These are phyloP conservation scores for Drosophila fuyamai DNA, from an alignment of 1,140 invertebrate species.

Conservation along the genomic window DNA sequence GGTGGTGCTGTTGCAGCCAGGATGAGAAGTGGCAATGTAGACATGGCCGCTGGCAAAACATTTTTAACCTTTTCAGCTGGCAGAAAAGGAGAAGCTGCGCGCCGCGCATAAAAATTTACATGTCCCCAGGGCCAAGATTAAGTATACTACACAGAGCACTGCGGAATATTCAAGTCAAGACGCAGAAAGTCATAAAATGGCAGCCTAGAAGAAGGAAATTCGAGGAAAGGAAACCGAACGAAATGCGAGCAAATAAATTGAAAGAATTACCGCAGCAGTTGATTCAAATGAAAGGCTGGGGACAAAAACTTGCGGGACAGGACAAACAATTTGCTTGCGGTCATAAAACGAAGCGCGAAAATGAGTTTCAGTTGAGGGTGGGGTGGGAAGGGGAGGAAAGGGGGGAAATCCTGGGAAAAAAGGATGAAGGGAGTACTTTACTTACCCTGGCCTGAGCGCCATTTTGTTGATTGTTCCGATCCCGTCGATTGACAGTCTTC, in stretches of 20 bases:
- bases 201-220: slow-evolving; percentile 33
- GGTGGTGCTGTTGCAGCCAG: slow-evolving; percentile 21
- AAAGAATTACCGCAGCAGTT: slow-evolving; percentile 83
- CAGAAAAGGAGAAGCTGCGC: slow-evolving; percentile 18
- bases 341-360: slow-evolving; percentile 78
- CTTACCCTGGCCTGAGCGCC: slow-evolving; percentile 84
- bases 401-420: background rate
- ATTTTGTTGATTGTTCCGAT: slow-evolving; percentile 84
- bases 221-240: slow-evolving; percentile 47
- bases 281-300: slow-evolving; percentile 77
- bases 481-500: slow-evolving; percentile 85
- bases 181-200: slow-evolving; percentile 62
- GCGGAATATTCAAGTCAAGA: slow-evolving; percentile 42
- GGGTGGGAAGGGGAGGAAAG: background rate
- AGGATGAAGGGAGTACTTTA: slow-evolving; percentile 54
- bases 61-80: slow-evolving; percentile 63
- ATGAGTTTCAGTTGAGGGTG: slow-evolving; percentile 54
- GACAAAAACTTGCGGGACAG: slow-evolving; percentile 42
- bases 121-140: slow-evolving; percentile 84
- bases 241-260: slow-evolving; percentile 76
- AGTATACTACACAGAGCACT: slow-evolving; percentile 63
- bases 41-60: slow-evolving; percentile 72
- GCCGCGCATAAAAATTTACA: slow-evolving; percentile 83
- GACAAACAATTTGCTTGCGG: slow-evolving; percentile 83
- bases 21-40: slow-evolving; percentile 77